Conservation (phyloP, 2,888 invertebrate genomes). For the Lapara coniferarum region DNA sequence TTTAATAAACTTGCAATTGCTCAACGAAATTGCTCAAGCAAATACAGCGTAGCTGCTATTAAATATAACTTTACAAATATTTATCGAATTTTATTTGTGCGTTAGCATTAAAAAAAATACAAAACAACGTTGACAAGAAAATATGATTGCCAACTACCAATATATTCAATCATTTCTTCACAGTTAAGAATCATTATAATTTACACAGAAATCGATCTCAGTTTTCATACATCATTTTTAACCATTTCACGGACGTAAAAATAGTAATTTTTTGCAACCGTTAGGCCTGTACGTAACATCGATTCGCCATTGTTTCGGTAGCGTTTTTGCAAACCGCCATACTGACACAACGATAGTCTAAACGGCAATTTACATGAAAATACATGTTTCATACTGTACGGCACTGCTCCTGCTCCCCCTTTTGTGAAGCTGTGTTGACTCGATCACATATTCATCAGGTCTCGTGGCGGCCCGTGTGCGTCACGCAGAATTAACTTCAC, state of each 20-base stretch:
- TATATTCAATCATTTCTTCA: too few relatives aligned
- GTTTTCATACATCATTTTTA: not conserved
- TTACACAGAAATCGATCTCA: not conserved
- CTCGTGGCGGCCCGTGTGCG: slow-evolving; percentile 40
- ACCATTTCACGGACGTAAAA: not conserved
- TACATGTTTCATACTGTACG: slow-evolving; percentile 41
- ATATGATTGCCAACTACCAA: too few relatives aligned
- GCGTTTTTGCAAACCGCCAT: slow-evolving; percentile 22
- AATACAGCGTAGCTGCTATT: not conserved
- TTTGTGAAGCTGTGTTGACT: slow-evolving; percentile 48
- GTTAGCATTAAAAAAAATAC: not conserved
- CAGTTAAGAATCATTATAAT: too few relatives aligned
- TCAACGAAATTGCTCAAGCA: not conserved
- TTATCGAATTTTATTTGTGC: not conserved
- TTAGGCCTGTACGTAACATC: slow-evolving; percentile 1
- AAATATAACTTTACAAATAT: not conserved
- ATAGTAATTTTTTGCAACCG: not conserved
- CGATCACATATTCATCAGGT: slow-evolving; percentile 62
- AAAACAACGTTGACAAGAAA: not conserved
- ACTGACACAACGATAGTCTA: slow-evolving; percentile 30
- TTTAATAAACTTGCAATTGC: not conserved
- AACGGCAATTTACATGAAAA: slow-evolving; percentile 52
- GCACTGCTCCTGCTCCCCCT: slow-evolving; percentile 45
- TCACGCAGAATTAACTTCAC: slow-evolving; percentile 51
- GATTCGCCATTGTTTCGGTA: slow-evolving; percentile 11